Conservation (phyloP, 2,797 vertebrate genomes). For the Syncerus caffer region DNA sequence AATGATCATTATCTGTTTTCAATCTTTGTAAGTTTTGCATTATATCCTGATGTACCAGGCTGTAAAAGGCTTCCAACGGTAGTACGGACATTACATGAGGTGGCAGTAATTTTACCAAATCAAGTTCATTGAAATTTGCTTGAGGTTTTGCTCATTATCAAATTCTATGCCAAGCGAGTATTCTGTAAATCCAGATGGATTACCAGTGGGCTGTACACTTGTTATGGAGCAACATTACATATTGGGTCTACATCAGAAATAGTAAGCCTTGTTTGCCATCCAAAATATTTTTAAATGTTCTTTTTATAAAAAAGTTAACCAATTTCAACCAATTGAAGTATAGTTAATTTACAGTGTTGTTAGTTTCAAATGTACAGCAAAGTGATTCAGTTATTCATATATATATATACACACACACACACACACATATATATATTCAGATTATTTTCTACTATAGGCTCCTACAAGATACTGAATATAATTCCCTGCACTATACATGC, state of each 20-base stretch:
- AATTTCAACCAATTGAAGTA: background rate
- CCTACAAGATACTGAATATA: background rate
- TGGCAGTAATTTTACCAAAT: background rate
- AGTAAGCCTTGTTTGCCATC: background rate
- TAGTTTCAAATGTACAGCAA: background rate
- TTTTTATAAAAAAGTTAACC: background rate
- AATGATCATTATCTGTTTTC: background rate
- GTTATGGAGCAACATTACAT: background rate
- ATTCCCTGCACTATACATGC: background rate
- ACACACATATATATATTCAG: background rate
- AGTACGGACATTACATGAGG: background rate
- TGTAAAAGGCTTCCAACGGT: background rate
- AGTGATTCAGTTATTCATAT: background rate
- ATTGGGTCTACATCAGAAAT: background rate
- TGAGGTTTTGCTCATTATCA: background rate
- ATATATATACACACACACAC: background rate
- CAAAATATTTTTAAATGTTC: background rate
- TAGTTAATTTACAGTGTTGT: background rate
- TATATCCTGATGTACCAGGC: background rate
- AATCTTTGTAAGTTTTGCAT: background rate
- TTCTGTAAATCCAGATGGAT: background rate
- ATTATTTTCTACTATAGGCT: background rate
- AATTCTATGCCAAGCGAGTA: background rate
- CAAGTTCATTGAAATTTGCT: background rate
- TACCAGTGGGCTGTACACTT: background rate